These are phyloP conservation scores for Achlya flavicornis DNA, from an alignment of 2,888 invertebrate genomes.

Conservation along the genomic window DNA sequence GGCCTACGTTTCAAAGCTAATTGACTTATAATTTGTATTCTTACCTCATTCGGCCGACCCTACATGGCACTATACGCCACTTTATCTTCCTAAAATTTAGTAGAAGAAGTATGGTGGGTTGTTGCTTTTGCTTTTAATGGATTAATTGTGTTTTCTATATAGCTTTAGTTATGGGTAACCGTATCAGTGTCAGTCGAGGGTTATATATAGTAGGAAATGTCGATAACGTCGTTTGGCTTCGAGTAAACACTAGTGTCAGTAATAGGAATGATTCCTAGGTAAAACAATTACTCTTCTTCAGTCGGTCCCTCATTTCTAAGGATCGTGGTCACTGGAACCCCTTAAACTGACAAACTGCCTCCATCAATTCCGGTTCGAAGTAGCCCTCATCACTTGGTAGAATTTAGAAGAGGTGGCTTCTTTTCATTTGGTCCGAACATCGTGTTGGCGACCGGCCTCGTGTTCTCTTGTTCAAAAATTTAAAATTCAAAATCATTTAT, in stretches of 20 bases:
- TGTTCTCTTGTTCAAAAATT: no score
- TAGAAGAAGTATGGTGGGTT: neutral
- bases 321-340: no score
- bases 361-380: no score
- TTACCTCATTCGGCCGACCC: neutral
- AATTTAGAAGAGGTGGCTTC: no score
- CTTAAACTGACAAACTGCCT: no score
- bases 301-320: neutral
- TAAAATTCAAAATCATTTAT: no score
- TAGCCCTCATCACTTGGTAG: no score
- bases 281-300: no score
- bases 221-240: neutral
- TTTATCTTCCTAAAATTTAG: slow-evolving; percentile 8
- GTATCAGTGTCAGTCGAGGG: neutral
- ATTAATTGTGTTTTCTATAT: neutral
- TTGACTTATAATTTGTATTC: slow-evolving; percentile 7
- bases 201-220: neutral
- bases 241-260: neutral
- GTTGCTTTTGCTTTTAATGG: neutral
- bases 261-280: no score
- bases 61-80: neutral
- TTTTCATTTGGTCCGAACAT: no score
- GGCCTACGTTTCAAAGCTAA: neutral
- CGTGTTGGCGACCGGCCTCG: no score
- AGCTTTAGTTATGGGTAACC: neutral